Evolutionary conservation across 2,797 vertebrate species (phyloP), one percentile per base, ranked within the genome.

Genomic region (Dromococcyx pavoninus): DNA sequence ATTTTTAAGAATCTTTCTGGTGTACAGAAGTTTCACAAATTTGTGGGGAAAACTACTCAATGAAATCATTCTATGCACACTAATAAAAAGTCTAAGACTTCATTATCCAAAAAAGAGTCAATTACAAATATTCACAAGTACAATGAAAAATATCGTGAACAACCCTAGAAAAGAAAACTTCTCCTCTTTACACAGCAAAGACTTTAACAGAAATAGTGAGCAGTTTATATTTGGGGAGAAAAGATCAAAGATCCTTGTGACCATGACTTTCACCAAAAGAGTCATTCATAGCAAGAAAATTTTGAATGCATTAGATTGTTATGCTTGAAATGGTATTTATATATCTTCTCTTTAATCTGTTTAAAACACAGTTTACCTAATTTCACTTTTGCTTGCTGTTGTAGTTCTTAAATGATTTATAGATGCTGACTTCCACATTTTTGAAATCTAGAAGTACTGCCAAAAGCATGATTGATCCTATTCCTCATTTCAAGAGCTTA

Each of bases 401-500:
- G 71, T 78, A 96, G 22, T 88, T 79, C 8, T 69, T 93, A 79
- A 94, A 93, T 89, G 53, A 95, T 95, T 91, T 93, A 91, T 88
- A 53, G 62, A 71, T 92, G 75, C 23, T 43, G 43, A 80, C 56
- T 67, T 50, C 60, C 88, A 91, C 28, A 51, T 64, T 82, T 93
- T 64, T 91, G 41, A 94, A 69, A 82, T 56, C 76, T 33, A 91
- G 91, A 95, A 91, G 61, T 73, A 76, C 80, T 69, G 67, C 61
- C 85, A 82, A 67, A 74, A 90, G 53, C 46, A 88, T 66, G 70
- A 79, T 93, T 91, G 66, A 64, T 86, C 37, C 27, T 90, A 89
- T 87, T 88, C 90, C 95, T 93, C 81, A 80, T 92, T 96, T 95
- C 71, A 72, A 71, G 50, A 77, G 64, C 72, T 96, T 91, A 84